A percentile compares a stretch with the other conserved stretches of the same genome.
Conservation (phyloP, 2,888 invertebrate species). For the Helleia helle region DNA sequence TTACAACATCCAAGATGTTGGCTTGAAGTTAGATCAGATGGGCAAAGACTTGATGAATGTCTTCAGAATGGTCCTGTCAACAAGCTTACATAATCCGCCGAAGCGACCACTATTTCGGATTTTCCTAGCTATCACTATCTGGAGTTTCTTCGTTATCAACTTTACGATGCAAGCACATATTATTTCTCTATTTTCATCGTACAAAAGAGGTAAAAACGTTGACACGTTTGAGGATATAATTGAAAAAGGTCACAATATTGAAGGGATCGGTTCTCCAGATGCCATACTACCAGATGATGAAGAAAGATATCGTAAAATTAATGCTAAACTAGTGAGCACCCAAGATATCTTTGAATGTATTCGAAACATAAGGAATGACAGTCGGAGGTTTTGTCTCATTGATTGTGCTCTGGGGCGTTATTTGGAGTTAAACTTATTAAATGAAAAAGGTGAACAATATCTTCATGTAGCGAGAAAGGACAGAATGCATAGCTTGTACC, state of each 20-base stretch:
- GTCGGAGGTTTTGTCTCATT: conserved; percentile 47
- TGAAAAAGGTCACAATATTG: conserved; percentile 47
- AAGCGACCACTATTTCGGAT: conserved; percentile 41
- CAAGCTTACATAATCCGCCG: conserved; percentile 43
- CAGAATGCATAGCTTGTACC: conserved; percentile 53
- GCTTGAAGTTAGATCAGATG: conserved; percentile 37
- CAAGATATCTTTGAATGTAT: conserved; percentile 41
- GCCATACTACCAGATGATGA: conserved; percentile 49
- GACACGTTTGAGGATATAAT: conserved; percentile 58
- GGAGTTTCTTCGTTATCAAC: conserved; percentile 57
- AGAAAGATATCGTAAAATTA: conserved; percentile 41
- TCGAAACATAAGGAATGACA: conserved; percentile 37
- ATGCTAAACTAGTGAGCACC: conserved; percentile 40
- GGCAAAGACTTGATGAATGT: conserved; percentile 56
- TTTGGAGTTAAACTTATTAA: conserved; percentile 40
- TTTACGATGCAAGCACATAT: conserved; percentile 58
- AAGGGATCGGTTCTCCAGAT: conserved; percentile 61
- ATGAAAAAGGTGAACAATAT: conserved; percentile 52
- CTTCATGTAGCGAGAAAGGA: conserved; percentile 49
- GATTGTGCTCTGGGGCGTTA: conserved; percentile 57
- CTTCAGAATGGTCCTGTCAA: conserved; percentile 39
- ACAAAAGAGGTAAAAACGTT: conserved; percentile 53
- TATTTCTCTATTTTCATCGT: conserved; percentile 54
- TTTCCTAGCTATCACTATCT: conserved; percentile 44
- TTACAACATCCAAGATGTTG: conserved; percentile 34